These are phyloP conservation scores for Metallyticus violacea DNA, from an alignment of 2,888 invertebrate genomes.

Conservation along the genomic window DNA sequence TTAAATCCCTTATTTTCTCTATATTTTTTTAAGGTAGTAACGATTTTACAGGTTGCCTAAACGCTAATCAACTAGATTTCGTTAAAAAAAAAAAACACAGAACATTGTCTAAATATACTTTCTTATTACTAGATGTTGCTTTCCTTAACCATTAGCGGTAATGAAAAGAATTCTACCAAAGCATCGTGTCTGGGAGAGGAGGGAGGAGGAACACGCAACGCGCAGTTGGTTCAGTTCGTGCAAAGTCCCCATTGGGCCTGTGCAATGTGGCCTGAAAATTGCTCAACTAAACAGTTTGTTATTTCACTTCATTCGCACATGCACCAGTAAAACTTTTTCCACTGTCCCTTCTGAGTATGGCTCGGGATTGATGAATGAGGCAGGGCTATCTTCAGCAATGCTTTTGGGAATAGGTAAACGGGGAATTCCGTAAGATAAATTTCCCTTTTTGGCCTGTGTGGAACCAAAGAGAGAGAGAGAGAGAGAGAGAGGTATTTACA, in stretches of 20 bases:
- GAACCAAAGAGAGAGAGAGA: too few relatives aligned
- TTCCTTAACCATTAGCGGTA: not conserved
- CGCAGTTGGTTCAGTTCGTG: not conserved
- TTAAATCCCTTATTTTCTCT: too few relatives aligned
- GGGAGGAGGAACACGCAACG: not conserved
- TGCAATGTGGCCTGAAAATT: not conserved
- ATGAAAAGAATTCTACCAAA: not conserved
- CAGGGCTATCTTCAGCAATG: not conserved
- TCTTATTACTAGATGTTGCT: not conserved
- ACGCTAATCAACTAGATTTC: not conserved
- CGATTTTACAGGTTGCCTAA: not conserved
- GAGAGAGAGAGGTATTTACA: not conserved
- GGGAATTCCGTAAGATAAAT: not conserved
- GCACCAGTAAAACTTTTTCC: not conserved
- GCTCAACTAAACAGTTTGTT: not conserved
- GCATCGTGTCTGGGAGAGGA: too few relatives aligned
- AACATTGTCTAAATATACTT: not conserved
- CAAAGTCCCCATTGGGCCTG: too few relatives aligned
- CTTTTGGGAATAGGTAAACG: not conserved
- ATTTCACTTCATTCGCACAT: not conserved
- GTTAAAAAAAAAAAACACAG: not conserved
- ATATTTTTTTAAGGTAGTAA: too few relatives aligned
- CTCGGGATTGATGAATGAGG: not conserved
- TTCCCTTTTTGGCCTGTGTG: not conserved
- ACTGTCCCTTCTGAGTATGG: not conserved